Evolutionary conservation across 2,888 invertebrate species (phyloP), one percentile per base, ranked within the genome.

Genomic region (Spilosoma lubricipeda): DNA sequence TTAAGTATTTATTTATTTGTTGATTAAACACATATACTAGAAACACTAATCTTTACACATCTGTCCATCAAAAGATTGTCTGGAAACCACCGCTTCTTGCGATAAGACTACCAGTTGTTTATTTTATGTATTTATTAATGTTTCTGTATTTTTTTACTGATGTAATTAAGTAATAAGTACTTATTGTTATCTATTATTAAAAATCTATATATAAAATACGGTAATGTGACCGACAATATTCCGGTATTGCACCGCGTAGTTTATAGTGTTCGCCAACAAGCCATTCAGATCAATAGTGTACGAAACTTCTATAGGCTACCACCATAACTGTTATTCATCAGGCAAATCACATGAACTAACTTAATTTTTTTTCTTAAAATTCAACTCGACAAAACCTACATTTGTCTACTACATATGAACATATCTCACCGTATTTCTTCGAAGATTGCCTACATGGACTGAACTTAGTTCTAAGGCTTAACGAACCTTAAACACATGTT

Each of bases 381-480:
- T 68, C 45, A 39, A 42, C 70, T 36, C 42, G 23, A 52, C 64
- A 67, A 73, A 52, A 67, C 39, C 23, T 18, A 27, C 7, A 56
- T 73, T 66, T 15, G 39, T 18, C 68, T 27, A 3, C 52, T 4
- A 13, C 73, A 67, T 45, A 36, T 72, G 63, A 66, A 65, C 64
- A 70, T 64, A 59, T n/a, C 11, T 65, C n/a, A n/a, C n/a, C n/a
- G n/a, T n/a, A 56, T 67, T 74, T 67, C 71, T 74, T 65, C 71
- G 48, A 66, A 74, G 76, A 72, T 67, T 56, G n/a, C 66, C 67
- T 11, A n/a, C 48, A 48, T 75, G 74, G 77, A 59, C 67, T 27
- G 23, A 70, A 67, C 71, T 42, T 63, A 76, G 69, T 75, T 76
- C 68, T 76, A 69, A 77, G 70, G 76, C 77, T 85, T 78, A 67